Evolutionary conservation across 2,113 vertebrate species (phyloP).

Genomic region (Hymenochirus boettgeri): DNA sequence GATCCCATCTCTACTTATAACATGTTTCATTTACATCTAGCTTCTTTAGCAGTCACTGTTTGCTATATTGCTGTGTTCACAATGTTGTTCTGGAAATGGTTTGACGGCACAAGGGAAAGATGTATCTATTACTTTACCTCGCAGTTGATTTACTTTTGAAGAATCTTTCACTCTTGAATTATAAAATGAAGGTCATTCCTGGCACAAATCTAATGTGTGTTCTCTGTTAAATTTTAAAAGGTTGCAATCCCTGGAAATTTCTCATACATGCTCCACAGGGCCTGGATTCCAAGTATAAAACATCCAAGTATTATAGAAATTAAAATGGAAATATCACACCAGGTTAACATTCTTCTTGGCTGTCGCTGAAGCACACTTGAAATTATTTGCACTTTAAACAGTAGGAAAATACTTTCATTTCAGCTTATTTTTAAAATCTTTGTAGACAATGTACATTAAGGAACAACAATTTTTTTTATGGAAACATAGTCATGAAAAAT

Average conservation of each 20-base stretch:
- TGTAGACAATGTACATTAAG: too few species aligned
- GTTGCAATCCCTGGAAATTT: conserved; percentile 5
- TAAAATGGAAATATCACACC: neutral
- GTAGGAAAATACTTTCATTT: too few species aligned
- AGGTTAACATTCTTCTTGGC: neutral
- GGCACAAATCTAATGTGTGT: conserved; percentile 13
- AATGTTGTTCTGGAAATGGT: conserved; percentile 31
- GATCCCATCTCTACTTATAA: too few species aligned
- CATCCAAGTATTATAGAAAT: neutral
- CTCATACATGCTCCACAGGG: neutral
- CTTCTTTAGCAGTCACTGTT: conserved; percentile 20
- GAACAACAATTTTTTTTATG: too few species aligned
- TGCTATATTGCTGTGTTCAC: conserved; percentile 17
- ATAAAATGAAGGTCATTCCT: conserved; percentile 36
- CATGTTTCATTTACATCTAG: neutral
- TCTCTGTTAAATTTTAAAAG: conserved; percentile 19
- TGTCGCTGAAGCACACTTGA: neutral
- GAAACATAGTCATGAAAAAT: too few species aligned
- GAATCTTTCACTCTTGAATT: conserved; percentile 35
- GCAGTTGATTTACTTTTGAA: conserved; percentile 39
- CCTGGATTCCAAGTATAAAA: neutral
- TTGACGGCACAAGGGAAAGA: conserved; percentile 32
- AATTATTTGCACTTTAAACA: too few species aligned
- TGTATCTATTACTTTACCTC: conserved; percentile 38
- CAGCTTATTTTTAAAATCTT: too few species aligned